Evolutionary conservation across 1,140 invertebrate genomes (phyloP), one percentile per base, ranked within the genome.

Genomic region (Drosophila seguyi): DNA sequence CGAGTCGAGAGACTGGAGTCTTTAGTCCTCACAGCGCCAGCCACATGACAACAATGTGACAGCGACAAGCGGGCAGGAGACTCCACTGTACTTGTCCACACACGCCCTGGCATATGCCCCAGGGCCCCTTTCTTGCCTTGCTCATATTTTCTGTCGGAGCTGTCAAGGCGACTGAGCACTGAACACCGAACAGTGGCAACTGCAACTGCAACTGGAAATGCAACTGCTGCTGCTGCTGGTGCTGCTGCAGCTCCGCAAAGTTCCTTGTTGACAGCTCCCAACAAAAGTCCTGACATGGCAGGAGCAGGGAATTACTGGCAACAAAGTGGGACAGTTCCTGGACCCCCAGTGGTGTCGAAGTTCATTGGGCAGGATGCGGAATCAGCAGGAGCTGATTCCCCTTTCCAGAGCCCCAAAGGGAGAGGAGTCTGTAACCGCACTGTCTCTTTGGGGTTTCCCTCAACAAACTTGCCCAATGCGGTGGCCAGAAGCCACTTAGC

Each of bases 221-320:
- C 62, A 20, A 67, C 34, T 52, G 63, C 65, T 34, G 45, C 61
- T 67, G 25, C 2, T 2, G 25, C 25, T 25, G 25, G 25, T 2
- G n/a, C n/a, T 68, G 58, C 72, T 81, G 82, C 82, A 84, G 27
- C 52, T 62, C 81, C 79, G 62, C 78, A 75, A 90, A 85, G 78
- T 90, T 90, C 55, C 53, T 59, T 62, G 77, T 65, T 90, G 84
- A 88, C 84, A 90, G 61, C 57, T 77, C 67, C 71, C 85, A 80
- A 87, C 85, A 87, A 84, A 87, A 88, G 81, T 90, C 68, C 63
- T 87, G 83, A 88, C 83, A 88, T 78, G 66, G 60, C 67, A 76
- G 41, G 20, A 58, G 41, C 60, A 36, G 74, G 52, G 52, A 47
- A 59, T 41, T 41, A 67, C 39, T 36, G 60, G 59, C 59, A 79